Conservation (phyloP, 1,140 invertebrate species). For the Mesaphorura yosii region DNA sequence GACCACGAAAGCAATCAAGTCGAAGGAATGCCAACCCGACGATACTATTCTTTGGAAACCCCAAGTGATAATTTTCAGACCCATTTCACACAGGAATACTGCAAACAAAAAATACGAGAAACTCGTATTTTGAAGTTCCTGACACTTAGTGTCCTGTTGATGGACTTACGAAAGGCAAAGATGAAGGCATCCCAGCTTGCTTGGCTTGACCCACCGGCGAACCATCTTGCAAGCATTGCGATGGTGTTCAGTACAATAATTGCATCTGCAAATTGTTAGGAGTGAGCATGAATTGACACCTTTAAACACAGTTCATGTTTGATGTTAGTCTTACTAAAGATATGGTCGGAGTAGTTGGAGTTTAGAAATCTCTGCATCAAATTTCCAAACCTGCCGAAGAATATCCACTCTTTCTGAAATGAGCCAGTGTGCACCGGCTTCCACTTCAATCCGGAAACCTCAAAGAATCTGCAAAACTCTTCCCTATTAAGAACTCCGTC, state of each 20-base stretch:
- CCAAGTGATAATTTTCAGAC: constrained; percentile 58
- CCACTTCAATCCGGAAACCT: constrained; percentile 61
- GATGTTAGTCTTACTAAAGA: constrained; percentile 23
- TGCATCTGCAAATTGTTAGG: constrained; percentile 42
- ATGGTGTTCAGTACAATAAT: constrained; percentile 56
- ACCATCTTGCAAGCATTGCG: constrained; percentile 47
- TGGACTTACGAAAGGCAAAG: constrained; percentile 52
- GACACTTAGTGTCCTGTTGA: background rate
- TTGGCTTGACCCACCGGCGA: constrained; percentile 46
- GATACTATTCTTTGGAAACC: constrained; percentile 59
- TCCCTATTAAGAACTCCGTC: constrained; percentile 52
- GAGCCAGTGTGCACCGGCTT: constrained; percentile 35
- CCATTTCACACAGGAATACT: constrained; percentile 66
- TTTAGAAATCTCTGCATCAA: constrained; percentile 20
- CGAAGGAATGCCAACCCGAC: constrained; percentile 79
- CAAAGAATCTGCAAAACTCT: constrained; percentile 70
- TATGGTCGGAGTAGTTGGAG: constrained; percentile 16
- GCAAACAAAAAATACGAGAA: constrained; percentile 31
- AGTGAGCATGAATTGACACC: background rate
- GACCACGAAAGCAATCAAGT: constrained; percentile 54
- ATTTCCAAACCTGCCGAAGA: constrained; percentile 16
- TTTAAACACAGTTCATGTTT: constrained; percentile 20
- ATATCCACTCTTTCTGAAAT: constrained; percentile 21
- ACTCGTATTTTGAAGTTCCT: background rate
- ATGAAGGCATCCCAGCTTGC: constrained; percentile 62